A percentile compares a stretch with the other conserved stretches of the same genome.
Evolutionary conservation across 2,888 invertebrate genomes (phyloP).

Genomic region (Malthinus flaveolus): DNA sequence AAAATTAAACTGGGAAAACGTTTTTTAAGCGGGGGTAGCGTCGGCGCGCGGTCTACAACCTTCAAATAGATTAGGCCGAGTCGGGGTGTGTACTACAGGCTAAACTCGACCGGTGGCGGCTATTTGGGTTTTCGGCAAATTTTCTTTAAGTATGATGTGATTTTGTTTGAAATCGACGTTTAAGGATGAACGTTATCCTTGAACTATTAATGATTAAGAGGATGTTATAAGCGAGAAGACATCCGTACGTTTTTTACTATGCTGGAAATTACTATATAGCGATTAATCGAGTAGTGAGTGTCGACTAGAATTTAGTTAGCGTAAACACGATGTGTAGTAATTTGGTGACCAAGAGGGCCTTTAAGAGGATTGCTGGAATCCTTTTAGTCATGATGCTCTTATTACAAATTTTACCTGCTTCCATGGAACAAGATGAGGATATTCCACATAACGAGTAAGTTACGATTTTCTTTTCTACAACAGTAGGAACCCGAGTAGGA

Average conservation of each 20-base stretch:
- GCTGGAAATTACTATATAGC: constrained; percentile 31
- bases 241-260: constrained; percentile 21
- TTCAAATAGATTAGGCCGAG: constrained; percentile 50
- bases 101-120: constrained; percentile 45
- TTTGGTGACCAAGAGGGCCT: constrained; percentile 22
- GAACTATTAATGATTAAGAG: background rate
- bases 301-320: constrained; percentile 34
- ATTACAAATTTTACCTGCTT: constrained; percentile 55
- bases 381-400: constrained; percentile 42
- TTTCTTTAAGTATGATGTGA: constrained; percentile 44
- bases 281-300: constrained; percentile 37
- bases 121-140: constrained; percentile 34
- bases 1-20: constrained; percentile 30
- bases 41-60: constrained; percentile 47
- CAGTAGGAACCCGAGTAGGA: too few species aligned
- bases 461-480: constrained; percentile 10
- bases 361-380: constrained; percentile 28
- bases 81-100: constrained; percentile 54
- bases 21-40: constrained; percentile 40
- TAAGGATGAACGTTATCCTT: background rate
- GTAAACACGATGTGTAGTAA: constrained; percentile 43
- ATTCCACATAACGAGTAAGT: constrained; percentile 91
- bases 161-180: constrained; percentile 19
- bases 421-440: constrained; percentile 82
- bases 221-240: constrained; percentile 9